Base-by-base conservation (phyloP, 2,113 vertebrate genomes). In the Mormyrus lacerda region DNA sequence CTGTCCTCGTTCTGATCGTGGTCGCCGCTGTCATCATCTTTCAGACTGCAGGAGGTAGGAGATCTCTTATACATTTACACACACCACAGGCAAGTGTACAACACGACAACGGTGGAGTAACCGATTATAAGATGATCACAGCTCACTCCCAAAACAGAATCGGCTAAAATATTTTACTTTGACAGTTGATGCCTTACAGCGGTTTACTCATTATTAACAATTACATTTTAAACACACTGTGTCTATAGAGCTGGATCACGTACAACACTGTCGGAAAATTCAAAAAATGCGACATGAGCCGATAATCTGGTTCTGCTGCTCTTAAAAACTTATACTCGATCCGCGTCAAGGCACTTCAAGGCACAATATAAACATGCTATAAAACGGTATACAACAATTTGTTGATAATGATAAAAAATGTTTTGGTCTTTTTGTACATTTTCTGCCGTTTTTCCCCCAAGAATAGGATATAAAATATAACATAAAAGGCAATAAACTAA, bases 11-110 rank as follows among this genome's bases (percentile, higher is more conserved):
- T 88, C 27, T 96, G 95, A 90, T 96, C 95, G 90, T 96, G 96
- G 91, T 96, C 96, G 92, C 96, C 96, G 91, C 96, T 96, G 92
- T 96, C 95, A 83, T 96, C 96, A 93, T 96, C 96, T 95, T 96
- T 96, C 88, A 96, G 91, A 92, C 96, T 96, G 89, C 39, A 91
- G 53, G 76, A 50, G 65, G 27, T 24, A 27, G 6, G 39, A 44
- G 65, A n/a, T 17, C 21, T 84, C 42, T 84, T 24, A 44, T 10
- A 44, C n/a, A 24, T 44, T 82, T 44, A 17, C 31, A 5, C 10
- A 42, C 39, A 17, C 35, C 61, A 69, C 61, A 69, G 61, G 61
- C n/a, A 69, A 69, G n/a, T 69, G 61, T 69, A 10, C 3, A 69
- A 69, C 61, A 69, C 27, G 9, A 31, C n/a, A 31, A 69, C 61